These are phyloP conservation scores for Gymnoscelis rufifasciata DNA, from an alignment of 2,888 invertebrate species.

Conservation along the genomic window DNA sequence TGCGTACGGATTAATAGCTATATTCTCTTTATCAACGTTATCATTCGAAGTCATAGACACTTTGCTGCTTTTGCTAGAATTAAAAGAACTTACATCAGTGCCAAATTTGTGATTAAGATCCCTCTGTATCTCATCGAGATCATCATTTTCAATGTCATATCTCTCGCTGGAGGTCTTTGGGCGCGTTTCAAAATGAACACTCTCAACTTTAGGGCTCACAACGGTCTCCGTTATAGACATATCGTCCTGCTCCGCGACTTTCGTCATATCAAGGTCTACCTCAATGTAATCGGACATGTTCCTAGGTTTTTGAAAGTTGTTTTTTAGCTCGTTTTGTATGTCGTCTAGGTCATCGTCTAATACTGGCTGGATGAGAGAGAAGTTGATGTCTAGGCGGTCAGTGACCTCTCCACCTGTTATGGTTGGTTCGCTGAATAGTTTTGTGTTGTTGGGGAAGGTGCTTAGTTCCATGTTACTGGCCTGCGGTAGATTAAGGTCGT, in stretches of 20 bases:
- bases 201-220: background rate
- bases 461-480: constrained; percentile 55
- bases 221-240: constrained; percentile 6
- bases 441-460: constrained; percentile 53
- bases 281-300: background rate
- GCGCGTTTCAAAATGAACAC: background rate
- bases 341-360: constrained; percentile 59
- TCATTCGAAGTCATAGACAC: background rate
- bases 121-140: constrained; percentile 58
- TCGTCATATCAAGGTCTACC: background rate
- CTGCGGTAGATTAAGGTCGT: constrained; percentile 41
- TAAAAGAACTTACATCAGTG: constrained; percentile 5
- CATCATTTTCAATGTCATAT: constrained; percentile 41
- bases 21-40: constrained; percentile 61
- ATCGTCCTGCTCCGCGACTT: background rate
- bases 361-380: constrained; percentile 49
- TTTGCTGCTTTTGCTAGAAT: background rate
- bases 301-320: constrained; percentile 26
- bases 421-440: constrained; percentile 54
- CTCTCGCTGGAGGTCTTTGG: background rate
- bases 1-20: constrained; percentile 56
- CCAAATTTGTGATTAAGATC: constrained; percentile 44
- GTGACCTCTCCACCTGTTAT: constrained; percentile 46
- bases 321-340: constrained; percentile 50
- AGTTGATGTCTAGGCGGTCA: constrained; percentile 54